Conservation (phyloP, 64 coral and sea anemone species). For the Pachyseris speciosa region DNA sequence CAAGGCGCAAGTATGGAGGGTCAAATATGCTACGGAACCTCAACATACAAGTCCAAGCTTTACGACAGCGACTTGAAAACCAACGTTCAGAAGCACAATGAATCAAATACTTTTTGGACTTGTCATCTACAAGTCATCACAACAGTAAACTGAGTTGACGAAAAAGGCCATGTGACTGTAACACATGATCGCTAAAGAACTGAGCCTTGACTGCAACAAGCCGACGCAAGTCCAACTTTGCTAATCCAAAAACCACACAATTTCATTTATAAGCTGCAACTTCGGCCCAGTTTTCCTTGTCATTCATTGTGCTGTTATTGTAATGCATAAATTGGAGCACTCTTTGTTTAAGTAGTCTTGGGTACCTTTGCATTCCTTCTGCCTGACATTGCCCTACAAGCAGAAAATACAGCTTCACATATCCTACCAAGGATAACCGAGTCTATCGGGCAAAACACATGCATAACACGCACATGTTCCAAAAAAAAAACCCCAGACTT, state of each 20-base stretch:
- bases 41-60: neutral
- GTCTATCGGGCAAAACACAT: neutral
- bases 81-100: neutral
- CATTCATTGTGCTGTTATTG: neutral
- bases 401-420: neutral
- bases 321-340: neutral
- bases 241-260: neutral
- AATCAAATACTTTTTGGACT: neutral
- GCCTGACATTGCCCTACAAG: slow-evolving; percentile 16
- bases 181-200: neutral
- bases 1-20: no score
- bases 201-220: neutral
- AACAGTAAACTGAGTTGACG: neutral
- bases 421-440: neutral
- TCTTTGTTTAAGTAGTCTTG: neutral
- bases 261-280: neutral
- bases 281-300: neutral
- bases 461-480: neutral
- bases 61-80: neutral
- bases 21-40: neutral
- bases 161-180: neutral
- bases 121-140: neutral
- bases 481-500: no score
- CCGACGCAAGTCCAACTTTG: neutral
- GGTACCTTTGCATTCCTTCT: neutral